Percentiles rank a stretch among this genome's conserved stretches.
Evolutionary conservation across 2,797 vertebrate genomes (phyloP).

Genomic region (Gouania willdenowi): DNA sequence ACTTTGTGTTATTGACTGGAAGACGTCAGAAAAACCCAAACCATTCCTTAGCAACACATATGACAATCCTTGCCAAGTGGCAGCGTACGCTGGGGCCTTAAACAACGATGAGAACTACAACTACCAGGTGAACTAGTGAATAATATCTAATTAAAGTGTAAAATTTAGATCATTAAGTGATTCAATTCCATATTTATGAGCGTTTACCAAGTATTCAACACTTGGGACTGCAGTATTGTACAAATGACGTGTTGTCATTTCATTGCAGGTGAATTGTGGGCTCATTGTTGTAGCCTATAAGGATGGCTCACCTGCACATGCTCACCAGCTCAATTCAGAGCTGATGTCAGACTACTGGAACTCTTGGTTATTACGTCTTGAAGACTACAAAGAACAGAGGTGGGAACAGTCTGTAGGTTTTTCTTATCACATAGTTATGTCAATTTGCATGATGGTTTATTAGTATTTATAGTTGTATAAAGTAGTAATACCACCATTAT

Average conservation of each 20-base stretch:
- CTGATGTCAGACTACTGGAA: constrained; percentile 85
- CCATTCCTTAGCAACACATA: constrained; percentile 85
- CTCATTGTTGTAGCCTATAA: constrained; percentile 95
- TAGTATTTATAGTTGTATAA: no score
- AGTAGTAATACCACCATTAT: no score
- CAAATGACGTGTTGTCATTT: neutral
- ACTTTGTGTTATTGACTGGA: constrained; percentile 95
- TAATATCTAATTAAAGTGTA: no score
- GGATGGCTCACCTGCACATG: constrained; percentile 87
- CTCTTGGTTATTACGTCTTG: constrained; percentile 87
- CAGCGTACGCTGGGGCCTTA: constrained; percentile 90
- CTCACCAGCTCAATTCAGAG: constrained; percentile 79
- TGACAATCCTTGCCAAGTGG: constrained; percentile 94
- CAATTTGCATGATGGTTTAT: no score
- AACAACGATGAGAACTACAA: constrained; percentile 88
- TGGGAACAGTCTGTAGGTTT: constrained; percentile 16
- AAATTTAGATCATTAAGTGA: no score
- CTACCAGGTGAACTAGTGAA: constrained; percentile 84
- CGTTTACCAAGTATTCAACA: no score
- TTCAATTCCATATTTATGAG: no score
- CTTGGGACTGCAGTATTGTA: no score
- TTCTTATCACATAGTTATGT: no score
- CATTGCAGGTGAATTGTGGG: constrained; percentile 83
- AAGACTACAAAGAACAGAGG: constrained; percentile 78
- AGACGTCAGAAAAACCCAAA: constrained; percentile 93